These are phyloP conservation scores for Drosophila suzukii DNA, from an alignment of 1,140 invertebrate genomes.

Conservation along the genomic window DNA sequence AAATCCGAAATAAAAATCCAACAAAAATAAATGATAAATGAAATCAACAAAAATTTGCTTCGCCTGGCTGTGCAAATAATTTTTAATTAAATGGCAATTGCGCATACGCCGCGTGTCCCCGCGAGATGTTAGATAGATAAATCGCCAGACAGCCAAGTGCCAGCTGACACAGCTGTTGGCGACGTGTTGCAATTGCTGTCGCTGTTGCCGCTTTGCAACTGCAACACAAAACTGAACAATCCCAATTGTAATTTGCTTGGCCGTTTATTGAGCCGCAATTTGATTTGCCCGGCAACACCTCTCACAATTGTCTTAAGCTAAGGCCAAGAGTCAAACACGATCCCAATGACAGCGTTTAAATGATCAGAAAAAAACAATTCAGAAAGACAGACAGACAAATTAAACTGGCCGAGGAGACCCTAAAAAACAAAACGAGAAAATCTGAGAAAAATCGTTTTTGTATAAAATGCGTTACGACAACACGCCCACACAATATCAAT, in stretches of 20 bases:
- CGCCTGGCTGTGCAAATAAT: constrained; percentile 72
- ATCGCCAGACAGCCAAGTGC: constrained; percentile 57
- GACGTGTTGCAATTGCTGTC: constrained; percentile 71
- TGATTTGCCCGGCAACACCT: constrained; percentile 70
- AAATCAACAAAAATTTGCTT: constrained; percentile 56
- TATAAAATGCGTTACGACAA: constrained; percentile 66
- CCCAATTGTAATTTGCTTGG: constrained; percentile 60
- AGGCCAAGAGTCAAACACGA: constrained; percentile 75
- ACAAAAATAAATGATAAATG: constrained; percentile 57
- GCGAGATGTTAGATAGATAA: constrained; percentile 65
- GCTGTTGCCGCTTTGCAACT: constrained; percentile 17
- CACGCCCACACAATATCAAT: constrained; percentile 67
- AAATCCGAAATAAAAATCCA: constrained; percentile 21
- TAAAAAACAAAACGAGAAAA: constrained; percentile 16
- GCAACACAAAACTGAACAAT: constrained; percentile 45
- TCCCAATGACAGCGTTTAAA: constrained; percentile 71
- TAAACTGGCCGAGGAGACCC: constrained; percentile 44
- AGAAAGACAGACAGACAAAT: constrained; percentile 52
- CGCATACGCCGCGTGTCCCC: constrained; percentile 72
- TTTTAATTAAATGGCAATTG: constrained; percentile 81
- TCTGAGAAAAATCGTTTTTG: constrained; percentile 35
- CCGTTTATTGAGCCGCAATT: constrained; percentile 73
- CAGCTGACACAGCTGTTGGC: constrained; percentile 78
- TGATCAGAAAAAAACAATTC: constrained; percentile 1
- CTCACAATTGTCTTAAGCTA: constrained; percentile 72